Evolutionary conservation across 1,140 invertebrate species (phyloP).

Genomic region (Trichonephila inaurata): DNA sequence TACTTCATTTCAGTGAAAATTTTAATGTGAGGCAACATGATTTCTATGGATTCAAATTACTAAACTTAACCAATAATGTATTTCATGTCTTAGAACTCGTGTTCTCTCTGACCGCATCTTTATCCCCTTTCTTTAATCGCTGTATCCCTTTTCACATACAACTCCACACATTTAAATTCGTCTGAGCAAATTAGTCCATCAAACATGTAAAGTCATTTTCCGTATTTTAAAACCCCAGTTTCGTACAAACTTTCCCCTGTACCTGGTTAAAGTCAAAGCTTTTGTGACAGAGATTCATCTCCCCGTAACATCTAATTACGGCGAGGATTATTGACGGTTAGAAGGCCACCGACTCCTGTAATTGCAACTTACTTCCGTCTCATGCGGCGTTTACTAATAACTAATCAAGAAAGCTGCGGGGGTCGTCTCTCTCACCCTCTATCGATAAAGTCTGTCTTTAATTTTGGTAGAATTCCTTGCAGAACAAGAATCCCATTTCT

Average conservation of each 20-base stretch:
- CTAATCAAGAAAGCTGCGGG: constrained; percentile 28
- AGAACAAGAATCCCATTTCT: not conserved
- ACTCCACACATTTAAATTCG: not conserved
- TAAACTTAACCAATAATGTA: no score
- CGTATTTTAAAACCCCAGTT: not conserved
- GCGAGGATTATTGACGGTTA: constrained; percentile 32
- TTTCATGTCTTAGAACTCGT: no score
- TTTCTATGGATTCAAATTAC: no score
- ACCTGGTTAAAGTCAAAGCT: not conserved
- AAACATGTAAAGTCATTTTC: not conserved
- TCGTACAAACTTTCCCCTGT: not conserved
- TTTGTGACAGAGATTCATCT: constrained; percentile 4
- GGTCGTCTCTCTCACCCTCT: not conserved
- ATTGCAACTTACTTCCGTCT: constrained; percentile 19
- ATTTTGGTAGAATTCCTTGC: not conserved
- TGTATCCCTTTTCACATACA: not conserved
- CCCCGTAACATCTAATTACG: constrained; percentile 34
- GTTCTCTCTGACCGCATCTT: no score
- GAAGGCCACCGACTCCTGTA: constrained; percentile 23
- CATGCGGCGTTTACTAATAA: not conserved
- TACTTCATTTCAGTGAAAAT: no score
- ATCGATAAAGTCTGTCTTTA: constrained; percentile 2
- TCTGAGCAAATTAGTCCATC: not conserved
- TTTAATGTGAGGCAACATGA: no score
- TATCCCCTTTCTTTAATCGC: no score